Evolutionary conservation across 2,797 vertebrate genomes (phyloP), one percentile per base, ranked within the genome.

Genomic region (Moxostoma hubbsi): DNA sequence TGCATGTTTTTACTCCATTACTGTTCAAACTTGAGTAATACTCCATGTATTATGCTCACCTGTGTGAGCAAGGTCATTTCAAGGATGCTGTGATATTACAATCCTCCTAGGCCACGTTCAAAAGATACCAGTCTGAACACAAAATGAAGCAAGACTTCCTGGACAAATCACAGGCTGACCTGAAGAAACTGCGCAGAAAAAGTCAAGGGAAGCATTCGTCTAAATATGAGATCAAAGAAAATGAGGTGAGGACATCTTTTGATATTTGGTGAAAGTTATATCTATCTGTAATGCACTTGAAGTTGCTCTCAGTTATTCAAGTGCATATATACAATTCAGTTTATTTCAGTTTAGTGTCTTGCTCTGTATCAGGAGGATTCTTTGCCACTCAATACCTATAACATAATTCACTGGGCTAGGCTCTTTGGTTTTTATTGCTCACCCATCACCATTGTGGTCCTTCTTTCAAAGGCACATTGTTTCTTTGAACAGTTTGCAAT

Each of bases 161-260:
- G 89, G 97, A 98, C 84, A 97, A 97, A 81, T 96, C 97, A 1
- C 95, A 98, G 79, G 92, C 95, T 0, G 97, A 99, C 80, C 89
- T 99, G 89, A 99, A 98, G 90, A 99, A 98, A 90, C 94, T 99
- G 75, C 88, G 93, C 87, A 93, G 96, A 88, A 99, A 99, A 94
- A 97, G 96, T 87, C 97, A 99, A 86, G 96, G 96, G 4, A 95
- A 97, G 80, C 93, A 96, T 16, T 92, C 93, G 0, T 90, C 87
- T 4, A 99, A 99, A 83, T 99, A 98, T 0, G 96, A 98, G 57
- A 88, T 94, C 74, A 97, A 93, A 85, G 96, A 98, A 90, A 95
- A 93, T 0, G 97, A 99, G 97, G 97, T 98, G 73, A 93, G 94
- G 82, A 50, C 46, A 69, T 57, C 13, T 50, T 50, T 51, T 54